Evolutionary conservation across 2,888 invertebrate genomes (phyloP).

Genomic region (Lumbricus terrestris): DNA sequence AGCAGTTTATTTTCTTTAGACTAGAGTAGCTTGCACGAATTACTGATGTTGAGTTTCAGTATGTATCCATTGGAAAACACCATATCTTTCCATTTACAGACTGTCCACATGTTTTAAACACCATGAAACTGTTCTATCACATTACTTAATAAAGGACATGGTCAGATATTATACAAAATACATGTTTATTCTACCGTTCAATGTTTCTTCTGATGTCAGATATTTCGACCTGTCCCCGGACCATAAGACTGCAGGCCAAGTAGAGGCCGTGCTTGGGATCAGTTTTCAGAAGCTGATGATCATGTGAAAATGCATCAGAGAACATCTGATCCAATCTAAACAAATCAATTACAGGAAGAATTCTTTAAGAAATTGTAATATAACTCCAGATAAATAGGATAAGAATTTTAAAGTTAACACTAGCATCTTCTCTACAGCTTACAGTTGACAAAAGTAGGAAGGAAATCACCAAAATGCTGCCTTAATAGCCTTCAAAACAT

Average conservation of each 20-base stretch:
- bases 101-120: neutral
- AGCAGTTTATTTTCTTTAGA: neutral
- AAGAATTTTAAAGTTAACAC: neutral
- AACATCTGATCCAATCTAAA: slow-evolving; percentile 60
- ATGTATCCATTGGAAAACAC: neutral
- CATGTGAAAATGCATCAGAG: slow-evolving; percentile 58
- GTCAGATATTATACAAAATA: neutral
- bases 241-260: slow-evolving; percentile 60
- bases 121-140: neutral
- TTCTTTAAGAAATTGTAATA: neutral
- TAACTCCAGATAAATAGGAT: neutral
- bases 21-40: neutral
- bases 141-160: neutral
- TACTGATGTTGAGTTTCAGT: neutral
- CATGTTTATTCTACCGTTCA: slow-evolving; percentile 50
- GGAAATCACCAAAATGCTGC: neutral
- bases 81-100: neutral
- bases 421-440: neutral
- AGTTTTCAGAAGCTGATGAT: slow-evolving; percentile 56
- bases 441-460: neutral
- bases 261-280: slow-evolving; percentile 58
- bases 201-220: slow-evolving; percentile 60
- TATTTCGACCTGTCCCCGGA: slow-evolving; percentile 58
- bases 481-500: neutral
- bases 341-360: slow-evolving; percentile 13